Percentiles rank a stretch among this genome's conserved stretches.
These are phyloP conservation scores for Halyomorpha halys DNA, from an alignment of 1,140 invertebrate species.

Conservation along the genomic window DNA sequence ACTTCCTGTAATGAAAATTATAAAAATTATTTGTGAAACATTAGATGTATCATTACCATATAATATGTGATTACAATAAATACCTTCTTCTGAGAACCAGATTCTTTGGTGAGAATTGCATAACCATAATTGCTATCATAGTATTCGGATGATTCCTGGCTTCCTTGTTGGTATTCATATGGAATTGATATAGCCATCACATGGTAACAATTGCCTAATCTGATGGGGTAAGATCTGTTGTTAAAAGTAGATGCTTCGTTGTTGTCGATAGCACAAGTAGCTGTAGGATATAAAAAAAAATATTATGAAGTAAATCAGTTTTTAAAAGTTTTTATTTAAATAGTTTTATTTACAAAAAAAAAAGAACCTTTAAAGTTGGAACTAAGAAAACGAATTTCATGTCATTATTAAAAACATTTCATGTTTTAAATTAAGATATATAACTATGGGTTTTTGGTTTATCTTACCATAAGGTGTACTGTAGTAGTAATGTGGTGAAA, in stretches of 20 bases:
- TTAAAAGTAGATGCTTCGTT: slow-evolving; percentile 49
- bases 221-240: slow-evolving; percentile 43
- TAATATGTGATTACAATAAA: no score
- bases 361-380: no score
- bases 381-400: no score
- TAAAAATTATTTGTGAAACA: no score
- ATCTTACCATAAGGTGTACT: slow-evolving; percentile 30
- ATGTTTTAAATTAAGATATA: no score
- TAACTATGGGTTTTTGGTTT: not conserved
- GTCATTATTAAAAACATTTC: no score
- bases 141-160: slow-evolving; percentile 23
- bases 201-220: slow-evolving; percentile 47
- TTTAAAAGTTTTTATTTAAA: not conserved
- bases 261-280: slow-evolving; percentile 46
- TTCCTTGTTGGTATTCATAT: slow-evolving; percentile 32
- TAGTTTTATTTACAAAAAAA: not conserved
- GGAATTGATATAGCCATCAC: slow-evolving; percentile 46
- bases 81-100: slow-evolving; percentile 32
- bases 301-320: not conserved
- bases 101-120: slow-evolving; percentile 37
- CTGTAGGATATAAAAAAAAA: slow-evolving; percentile 36
- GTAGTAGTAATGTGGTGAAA: slow-evolving; percentile 35
- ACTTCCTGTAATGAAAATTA: slow-evolving; percentile 5
- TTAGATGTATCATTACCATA: no score
- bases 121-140: slow-evolving; percentile 32